These are phyloP conservation scores for Pseudorhiza aurosa DNA, from an alignment of 30 jellyfish, hydroid and myxozoan genomes.

Conservation along the genomic window DNA sequence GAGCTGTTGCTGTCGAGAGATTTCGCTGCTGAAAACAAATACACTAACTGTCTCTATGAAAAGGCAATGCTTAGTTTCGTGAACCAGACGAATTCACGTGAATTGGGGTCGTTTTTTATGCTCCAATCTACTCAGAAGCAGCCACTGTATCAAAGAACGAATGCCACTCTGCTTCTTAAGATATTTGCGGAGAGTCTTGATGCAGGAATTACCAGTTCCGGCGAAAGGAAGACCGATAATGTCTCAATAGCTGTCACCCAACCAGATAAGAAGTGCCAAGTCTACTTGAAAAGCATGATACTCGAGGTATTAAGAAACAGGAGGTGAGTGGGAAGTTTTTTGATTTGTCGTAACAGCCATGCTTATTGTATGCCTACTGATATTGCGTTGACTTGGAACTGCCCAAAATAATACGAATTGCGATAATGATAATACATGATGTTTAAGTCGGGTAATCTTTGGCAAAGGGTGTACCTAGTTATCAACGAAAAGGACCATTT, in stretches of 20 bases:
- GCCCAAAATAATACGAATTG: too few species aligned
- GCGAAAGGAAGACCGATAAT: background rate
- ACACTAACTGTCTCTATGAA: constrained; percentile 12
- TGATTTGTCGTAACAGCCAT: too few species aligned
- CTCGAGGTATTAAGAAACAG: constrained; percentile 9
- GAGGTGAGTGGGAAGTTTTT: constrained; percentile 37
- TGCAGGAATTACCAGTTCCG: background rate
- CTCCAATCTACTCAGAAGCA: background rate
- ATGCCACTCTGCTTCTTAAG: constrained; percentile 8
- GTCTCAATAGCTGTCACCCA: background rate
- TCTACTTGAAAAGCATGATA: background rate
- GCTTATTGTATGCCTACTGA: too few species aligned
- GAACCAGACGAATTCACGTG: background rate
- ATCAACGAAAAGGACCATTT: too few species aligned
- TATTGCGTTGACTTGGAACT: too few species aligned
- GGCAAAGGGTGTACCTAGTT: too few species aligned
- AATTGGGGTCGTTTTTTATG: background rate
- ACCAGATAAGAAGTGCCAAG: background rate
- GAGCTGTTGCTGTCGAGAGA: constrained; percentile 4
- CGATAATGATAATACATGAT: too few species aligned
- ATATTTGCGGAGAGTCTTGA: background rate
- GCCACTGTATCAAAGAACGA: background rate
- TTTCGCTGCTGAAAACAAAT: constrained; percentile 3
- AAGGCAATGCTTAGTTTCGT: constrained; percentile 21
- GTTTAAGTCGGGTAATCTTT: too few species aligned